Base-by-base conservation (phyloP, 2,888 invertebrate genomes). In the Drosophila atripex region DNA sequence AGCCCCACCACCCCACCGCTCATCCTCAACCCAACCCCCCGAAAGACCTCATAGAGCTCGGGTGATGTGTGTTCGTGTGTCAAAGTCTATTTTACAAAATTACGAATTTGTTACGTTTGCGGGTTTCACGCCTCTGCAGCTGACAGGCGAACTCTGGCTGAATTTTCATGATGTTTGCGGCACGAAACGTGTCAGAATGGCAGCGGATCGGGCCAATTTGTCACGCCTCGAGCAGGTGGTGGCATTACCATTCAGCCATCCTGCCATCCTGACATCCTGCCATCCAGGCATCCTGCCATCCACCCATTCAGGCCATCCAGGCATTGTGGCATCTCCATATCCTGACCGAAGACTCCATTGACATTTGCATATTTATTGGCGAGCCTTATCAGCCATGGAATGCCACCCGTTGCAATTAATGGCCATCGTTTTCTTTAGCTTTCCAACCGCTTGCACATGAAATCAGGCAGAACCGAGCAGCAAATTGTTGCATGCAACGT, bases 21-120 rank as follows among this genome's bases (percentile, higher is more conserved):
- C 35, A 35, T 35, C 35, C 35, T 32, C 11, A 7, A 32, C 12
- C 32, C 12, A 4, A 11, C 32, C 12, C 12, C 12, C 32, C 12
- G 3, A 6, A 23, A 32, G 6, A 25, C 32, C n/a, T 47, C 23
- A 58, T 35, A 35, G 52, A 30, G 55, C 54, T 39, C 70, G 57
- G 12, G 43, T 38, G 52, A 56, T 38, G 18, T 28, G 23, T 32
- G 21, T 16, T 41, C 16, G 46, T 41, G 56, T 52, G 74, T 71
- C 72, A 74, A 60, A 78, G 87, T 79, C 77, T 82, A 82, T 85
- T 85, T 76, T 59, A 73, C 56, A 79, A 85, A 78, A 79, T 87
- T 80, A 80, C 85, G 73, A 80, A 85, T 85, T 85, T 85, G 84
- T 85, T 82, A 85, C 85, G 87, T 85, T 85, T 85, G 84, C 52